phyloP scores from a whole-genome alignment of 2,797 vertebrate genomes.

The Eulemur coronatus region DNA sequence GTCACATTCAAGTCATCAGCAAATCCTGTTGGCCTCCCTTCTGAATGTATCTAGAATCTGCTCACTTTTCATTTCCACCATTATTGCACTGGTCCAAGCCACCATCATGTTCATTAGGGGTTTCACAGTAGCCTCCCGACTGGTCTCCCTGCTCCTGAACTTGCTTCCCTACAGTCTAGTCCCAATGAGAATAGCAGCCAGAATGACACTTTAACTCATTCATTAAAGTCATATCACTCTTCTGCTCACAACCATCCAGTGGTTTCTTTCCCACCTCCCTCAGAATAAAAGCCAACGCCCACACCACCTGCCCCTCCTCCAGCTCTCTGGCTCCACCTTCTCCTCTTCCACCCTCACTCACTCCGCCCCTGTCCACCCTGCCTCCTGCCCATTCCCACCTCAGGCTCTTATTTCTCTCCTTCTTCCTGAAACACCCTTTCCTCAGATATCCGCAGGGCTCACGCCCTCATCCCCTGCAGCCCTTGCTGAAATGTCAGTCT shows the following conservation, averaged over 20 bases:
- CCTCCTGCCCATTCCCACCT: too few relatives aligned
- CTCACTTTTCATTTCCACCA: neutral
- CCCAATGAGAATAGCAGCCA: neutral
- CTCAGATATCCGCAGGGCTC: neutral
- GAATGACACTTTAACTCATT: neutral
- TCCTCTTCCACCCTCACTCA: accelerated
- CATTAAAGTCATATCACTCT: neutral
- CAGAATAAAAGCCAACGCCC: neutral
- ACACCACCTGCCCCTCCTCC: accelerated
- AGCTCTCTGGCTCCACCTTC: neutral
- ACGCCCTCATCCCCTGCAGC: neutral
- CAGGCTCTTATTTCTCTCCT: neutral
- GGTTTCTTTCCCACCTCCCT: neutral
- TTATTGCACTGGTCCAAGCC: too few relatives aligned
- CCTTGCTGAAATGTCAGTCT: neutral
- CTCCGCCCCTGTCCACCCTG: too few relatives aligned
- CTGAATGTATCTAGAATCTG: neutral
- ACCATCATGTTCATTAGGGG: neutral
- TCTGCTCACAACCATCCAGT: neutral
- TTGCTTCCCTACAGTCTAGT: neutral
- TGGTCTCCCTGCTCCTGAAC: neutral
- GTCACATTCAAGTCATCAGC: neutral
- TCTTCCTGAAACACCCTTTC: neutral
- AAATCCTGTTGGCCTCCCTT: neutral
- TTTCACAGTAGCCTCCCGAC: neutral